These are phyloP conservation scores for Moxostoma hubbsi DNA, from an alignment of 2,797 vertebrate genomes.

Conservation along the genomic window DNA sequence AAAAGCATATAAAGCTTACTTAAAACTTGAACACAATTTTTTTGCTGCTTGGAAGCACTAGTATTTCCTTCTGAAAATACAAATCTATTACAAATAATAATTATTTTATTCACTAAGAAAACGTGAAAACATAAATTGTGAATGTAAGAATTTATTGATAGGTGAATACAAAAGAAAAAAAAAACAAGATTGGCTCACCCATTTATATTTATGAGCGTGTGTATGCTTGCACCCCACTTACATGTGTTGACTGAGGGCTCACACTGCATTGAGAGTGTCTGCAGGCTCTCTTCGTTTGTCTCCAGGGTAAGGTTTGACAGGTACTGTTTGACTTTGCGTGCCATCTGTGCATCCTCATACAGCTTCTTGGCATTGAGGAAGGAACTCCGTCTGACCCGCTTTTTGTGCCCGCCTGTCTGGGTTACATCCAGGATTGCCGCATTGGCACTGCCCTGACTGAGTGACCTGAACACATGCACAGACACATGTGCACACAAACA, in stretches of 20 bases:
- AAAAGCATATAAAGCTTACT: no score
- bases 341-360: constrained; percentile 99
- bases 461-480: constrained; percentile 80
- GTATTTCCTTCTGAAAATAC: background rate
- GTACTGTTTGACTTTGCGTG: constrained; percentile 96
- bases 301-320: constrained; percentile 93
- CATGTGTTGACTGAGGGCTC: constrained; percentile 94
- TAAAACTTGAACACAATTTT: background rate
- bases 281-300: constrained; percentile 95
- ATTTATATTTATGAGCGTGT: background rate
- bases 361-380: constrained; percentile 99
- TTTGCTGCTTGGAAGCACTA: background rate
- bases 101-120: background rate
- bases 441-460: constrained; percentile 96
- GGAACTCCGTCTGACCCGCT: constrained; percentile 95
- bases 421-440: constrained; percentile 92
- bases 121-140: background rate
- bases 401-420: constrained; percentile 95
- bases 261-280: constrained; percentile 92
- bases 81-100: background rate
- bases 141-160: background rate
- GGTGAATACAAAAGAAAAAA: no score
- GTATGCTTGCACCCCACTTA: constrained; percentile 73
- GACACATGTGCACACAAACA: background rate
- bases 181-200: no score